Evolutionary conservation across 2,797 vertebrate species (phyloP).

Genomic region (Mus caroli): DNA sequence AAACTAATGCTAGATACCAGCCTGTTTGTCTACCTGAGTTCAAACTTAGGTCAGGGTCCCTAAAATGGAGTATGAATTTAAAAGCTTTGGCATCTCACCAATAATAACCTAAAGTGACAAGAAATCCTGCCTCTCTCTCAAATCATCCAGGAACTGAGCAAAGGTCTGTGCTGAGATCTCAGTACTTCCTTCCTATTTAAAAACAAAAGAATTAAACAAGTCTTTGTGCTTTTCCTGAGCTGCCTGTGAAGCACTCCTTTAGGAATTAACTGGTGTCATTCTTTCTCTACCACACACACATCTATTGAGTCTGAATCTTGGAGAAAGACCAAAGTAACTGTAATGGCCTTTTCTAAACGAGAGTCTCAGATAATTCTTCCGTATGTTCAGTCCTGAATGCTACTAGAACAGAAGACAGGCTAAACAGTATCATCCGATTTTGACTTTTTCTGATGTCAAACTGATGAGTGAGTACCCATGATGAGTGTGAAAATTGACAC

Average conservation of each 20-base stretch:
- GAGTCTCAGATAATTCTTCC: neutral
- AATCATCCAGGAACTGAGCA: neutral
- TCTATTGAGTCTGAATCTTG: neutral
- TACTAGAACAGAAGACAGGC: neutral
- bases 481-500: conserved; percentile 27
- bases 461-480: neutral
- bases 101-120: neutral
- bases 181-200: neutral
- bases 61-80: too few species aligned
- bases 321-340: neutral
- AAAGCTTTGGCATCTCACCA: too few species aligned
- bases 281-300: neutral
- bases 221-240: neutral
- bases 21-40: too few species aligned
- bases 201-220: neutral
- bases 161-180: neutral
- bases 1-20: too few species aligned
- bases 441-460: neutral
- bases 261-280: neutral
- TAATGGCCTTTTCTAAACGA: neutral
- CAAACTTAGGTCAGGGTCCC: too few species aligned
- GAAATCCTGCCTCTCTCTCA: neutral
- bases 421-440: neutral
- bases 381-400: neutral
- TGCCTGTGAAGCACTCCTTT: neutral